A percentile compares a stretch with the other conserved stretches of the same genome.
Evolutionary conservation across 2,113 vertebrate species (phyloP).

Genomic region (Gallinago paraguaiae): DNA sequence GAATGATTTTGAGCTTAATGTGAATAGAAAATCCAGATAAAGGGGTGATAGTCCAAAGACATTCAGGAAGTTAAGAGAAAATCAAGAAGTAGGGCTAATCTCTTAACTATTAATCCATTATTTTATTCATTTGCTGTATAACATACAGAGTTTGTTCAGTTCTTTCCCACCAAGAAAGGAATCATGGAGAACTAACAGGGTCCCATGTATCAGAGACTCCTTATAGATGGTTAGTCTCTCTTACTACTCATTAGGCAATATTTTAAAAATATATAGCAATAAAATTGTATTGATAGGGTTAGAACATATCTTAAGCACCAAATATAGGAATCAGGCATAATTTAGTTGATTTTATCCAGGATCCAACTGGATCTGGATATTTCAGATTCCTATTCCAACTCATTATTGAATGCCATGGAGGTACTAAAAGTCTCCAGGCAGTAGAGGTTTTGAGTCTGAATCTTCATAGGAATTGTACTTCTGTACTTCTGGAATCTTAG

Average conservation of each 20-base stretch:
- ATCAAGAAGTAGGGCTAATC: not conserved
- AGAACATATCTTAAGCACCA: not conserved
- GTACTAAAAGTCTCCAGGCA: not conserved
- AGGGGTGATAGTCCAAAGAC: not conserved
- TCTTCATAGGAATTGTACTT: not conserved
- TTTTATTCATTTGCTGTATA: not conserved
- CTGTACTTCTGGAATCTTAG: not conserved
- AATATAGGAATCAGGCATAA: not conserved
- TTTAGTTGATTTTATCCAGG: not conserved
- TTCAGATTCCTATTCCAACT: not conserved
- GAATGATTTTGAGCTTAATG: not conserved
- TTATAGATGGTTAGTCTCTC: not conserved
- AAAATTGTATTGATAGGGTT: not conserved
- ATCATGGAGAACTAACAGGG: not conserved
- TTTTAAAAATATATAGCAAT: not conserved
- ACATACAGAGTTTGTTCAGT: not conserved
- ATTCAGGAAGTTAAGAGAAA: not conserved
- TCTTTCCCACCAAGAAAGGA: not conserved
- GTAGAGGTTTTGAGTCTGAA: not conserved
- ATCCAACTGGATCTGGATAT: too few relatives aligned
- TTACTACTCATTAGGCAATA: not conserved
- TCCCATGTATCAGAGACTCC: not conserved
- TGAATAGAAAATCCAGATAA: not conserved
- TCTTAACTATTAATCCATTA: not conserved
- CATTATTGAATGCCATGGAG: not conserved